Base-by-base conservation (phyloP, 2,797 vertebrate genomes). In the Psittacula derbiana region DNA sequence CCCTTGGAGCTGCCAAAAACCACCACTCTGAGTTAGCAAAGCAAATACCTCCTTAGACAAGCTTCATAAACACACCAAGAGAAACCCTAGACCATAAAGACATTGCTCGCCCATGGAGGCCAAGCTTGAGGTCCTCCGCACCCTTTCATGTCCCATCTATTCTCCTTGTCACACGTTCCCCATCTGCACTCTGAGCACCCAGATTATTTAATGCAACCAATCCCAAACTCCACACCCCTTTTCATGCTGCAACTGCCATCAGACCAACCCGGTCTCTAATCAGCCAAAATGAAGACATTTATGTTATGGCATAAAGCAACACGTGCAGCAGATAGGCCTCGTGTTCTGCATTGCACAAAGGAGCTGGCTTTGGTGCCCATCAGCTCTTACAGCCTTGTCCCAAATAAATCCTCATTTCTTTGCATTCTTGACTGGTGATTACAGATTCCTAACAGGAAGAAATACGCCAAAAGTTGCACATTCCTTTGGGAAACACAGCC, bases 381-480 rank as follows among this genome's bases (percentile, higher is more conserved):
- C 65, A 36, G 49, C 38, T 70, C 64, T 61, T 44, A 27, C 5
- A 18, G 19, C 79, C 69, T 55, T 17, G 0, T 27, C 80, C 62
- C 80, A 91, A 62, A 82, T 41, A 90, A 90, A 92, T 46, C 73
- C 43, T 61, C 25, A 1, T 25, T 81, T 75, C 70, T 83, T 70
- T 53, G 41, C 17, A 2, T 17, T 52, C 25, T 21, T 87, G 80
- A 60, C 53, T 8, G 65, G 66, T 75, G 67, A 25, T 23, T 49
- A 28, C 46, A 1, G 6, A 33, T 33, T 46, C 64, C 58, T 69
- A 17, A 27, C 16, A 12, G 8, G 74, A 71, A 31, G 43, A 38
- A 82, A 66, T 0, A 0, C 24, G 12, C 24, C 57, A 11, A 2
- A 36, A 47, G 8, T 12, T 25, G 0, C 46, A 24, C 1, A 0